These are phyloP conservation scores for Corythaixoides concolor DNA, from an alignment of 2,113 vertebrate species.

Conservation along the genomic window DNA sequence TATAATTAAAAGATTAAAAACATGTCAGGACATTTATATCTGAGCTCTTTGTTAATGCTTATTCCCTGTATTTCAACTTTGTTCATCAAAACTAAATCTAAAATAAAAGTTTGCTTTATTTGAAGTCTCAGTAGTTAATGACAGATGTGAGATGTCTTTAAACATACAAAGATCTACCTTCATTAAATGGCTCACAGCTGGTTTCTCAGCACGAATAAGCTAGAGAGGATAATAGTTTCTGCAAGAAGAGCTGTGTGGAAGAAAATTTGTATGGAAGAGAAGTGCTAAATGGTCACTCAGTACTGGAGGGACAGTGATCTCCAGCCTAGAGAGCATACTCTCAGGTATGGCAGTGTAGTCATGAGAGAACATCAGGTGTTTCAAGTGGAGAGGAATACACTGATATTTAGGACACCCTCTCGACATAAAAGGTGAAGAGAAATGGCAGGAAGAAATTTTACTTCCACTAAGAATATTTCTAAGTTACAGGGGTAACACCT, in stretches of 20 bases:
- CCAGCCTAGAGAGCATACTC: background rate
- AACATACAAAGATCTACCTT: background rate
- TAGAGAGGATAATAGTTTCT: background rate
- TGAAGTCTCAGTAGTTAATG: background rate
- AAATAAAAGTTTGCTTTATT: background rate
- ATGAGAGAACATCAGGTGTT: background rate
- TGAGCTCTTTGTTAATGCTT: background rate
- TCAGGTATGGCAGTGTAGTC: background rate
- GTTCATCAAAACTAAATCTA: background rate
- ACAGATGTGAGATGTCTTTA: background rate
- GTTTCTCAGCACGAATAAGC: background rate
- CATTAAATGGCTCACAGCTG: background rate
- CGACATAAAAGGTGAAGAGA: background rate
- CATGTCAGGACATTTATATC: background rate
- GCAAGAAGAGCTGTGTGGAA: background rate
- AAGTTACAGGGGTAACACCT: background rate
- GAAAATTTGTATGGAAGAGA: background rate
- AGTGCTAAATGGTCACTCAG: background rate
- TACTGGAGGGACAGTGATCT: background rate
- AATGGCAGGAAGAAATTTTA: background rate
- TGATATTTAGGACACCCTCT: background rate
- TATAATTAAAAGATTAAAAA: slow-evolving; percentile 11
- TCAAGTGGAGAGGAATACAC: background rate
- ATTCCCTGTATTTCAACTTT: background rate
- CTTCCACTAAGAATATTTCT: background rate